Evolutionary conservation across 2,113 vertebrate genomes (phyloP).

Genomic region (Mesoclemmys tuberculata): DNA sequence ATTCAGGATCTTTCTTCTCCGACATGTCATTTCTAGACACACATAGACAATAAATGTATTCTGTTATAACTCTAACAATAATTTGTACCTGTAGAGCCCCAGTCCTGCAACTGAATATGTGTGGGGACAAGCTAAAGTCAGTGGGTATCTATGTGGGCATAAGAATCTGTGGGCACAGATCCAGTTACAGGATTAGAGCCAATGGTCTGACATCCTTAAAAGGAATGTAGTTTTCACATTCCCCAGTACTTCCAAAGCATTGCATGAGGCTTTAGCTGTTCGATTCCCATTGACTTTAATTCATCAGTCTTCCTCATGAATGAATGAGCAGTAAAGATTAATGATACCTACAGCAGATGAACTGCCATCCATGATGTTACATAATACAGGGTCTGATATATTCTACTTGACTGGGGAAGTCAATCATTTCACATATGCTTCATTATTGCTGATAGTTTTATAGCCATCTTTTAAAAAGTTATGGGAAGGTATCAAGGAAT

Average conservation of each 20-base stretch:
- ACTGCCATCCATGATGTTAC: neutral
- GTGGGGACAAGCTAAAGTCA: constrained; percentile 11
- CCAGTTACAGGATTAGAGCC: constrained; percentile 47
- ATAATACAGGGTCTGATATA: constrained; percentile 18
- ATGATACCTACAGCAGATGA: constrained; percentile 28
- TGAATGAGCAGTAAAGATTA: constrained; percentile 31
- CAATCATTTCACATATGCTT: constrained; percentile 24
- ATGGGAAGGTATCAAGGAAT: neutral
- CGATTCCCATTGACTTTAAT: constrained; percentile 19
- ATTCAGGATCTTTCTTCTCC: neutral
- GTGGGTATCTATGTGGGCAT: neutral
- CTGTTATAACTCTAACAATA: neutral
- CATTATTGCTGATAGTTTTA: constrained; percentile 30
- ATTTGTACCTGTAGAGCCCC: neutral
- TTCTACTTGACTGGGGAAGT: constrained; percentile 46
- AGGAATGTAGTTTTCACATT: neutral
- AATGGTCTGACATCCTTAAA: constrained; percentile 21
- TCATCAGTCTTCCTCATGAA: neutral
- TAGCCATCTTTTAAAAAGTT: neutral
- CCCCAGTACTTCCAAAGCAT: neutral
- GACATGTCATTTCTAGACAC: neutral
- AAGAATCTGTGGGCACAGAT: constrained; percentile 50
- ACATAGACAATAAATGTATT: neutral
- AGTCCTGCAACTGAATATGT: neutral
- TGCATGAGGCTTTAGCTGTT: constrained; percentile 3